Evolutionary conservation across 2,888 invertebrate species (phyloP), one percentile per base, ranked within the genome.

Genomic region (Oscheius sp.): DNA sequence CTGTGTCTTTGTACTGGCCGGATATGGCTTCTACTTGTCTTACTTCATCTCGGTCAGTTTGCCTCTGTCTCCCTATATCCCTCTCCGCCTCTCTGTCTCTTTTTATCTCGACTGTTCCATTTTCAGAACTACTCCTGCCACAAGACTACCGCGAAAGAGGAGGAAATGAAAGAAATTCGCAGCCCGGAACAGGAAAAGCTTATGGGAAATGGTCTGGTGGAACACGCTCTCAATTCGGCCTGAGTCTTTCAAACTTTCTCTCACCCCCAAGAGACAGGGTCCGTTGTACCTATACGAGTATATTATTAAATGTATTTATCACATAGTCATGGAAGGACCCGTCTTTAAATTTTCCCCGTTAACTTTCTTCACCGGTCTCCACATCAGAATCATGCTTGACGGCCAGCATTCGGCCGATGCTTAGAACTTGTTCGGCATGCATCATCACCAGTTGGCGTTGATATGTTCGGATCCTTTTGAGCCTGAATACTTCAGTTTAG

Each of bases 401-500:
- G n/a, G 85, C 85, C 35, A 85, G 73, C n/a, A 80, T 80, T 71
- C 82, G 81, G 51, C 84, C 84, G 47, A 85, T 85, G 73, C 81
- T 75, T 10, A 85, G 77, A 33, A 85, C 83, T 77, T 83, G 81
- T 73, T 83, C 83, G 4, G 85, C 85, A 57, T 83, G 84, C 58
- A 80, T 75, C 13, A 82, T 83, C 10, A 84, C 83, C 68, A 83
- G 65, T 63, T 80, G 72, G 4, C 85, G 74, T 29, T 82, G 82
- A 35, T 79, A 66, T 51, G 68, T 66, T 37, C 82, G 76, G 13
- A 80, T 78, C 57, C 79, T 51, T 42, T 76, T 77, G 37, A 80
- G 71, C 48, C 81, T 81, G 53, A 77, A 80, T 33, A 35, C 9
- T 60, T 9, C 21, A 21, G 21, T 21, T 21, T 21, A 21, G 21